phyloP scores from a whole-genome alignment of 2,113 vertebrate genomes.

The Gavialis gangeticus region DNA sequence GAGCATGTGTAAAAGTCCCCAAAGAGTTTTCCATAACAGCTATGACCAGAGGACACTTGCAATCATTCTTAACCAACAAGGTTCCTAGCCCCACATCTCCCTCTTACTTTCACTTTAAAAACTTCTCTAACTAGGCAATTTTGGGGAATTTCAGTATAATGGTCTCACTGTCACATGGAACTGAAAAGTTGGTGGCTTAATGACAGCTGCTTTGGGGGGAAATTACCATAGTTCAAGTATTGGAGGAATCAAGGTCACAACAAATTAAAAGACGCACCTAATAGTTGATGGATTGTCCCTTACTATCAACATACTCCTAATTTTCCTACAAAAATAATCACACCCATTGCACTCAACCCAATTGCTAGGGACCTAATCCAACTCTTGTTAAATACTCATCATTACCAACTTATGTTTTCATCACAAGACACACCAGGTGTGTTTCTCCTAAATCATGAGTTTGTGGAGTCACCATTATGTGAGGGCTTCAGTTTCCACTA shows the following conservation, averaged over 20 bases:
- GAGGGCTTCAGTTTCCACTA: neutral
- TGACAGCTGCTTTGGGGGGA: constrained; percentile 30
- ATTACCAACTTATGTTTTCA: neutral
- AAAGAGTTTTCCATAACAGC: neutral
- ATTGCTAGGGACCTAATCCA: neutral
- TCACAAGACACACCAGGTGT: neutral
- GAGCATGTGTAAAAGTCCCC: too few species aligned
- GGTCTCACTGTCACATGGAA: neutral
- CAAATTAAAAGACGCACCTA: constrained; percentile 27
- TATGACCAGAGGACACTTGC: neutral
- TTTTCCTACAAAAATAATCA: neutral
- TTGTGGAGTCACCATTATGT: rapidly evolving
- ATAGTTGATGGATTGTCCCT: neutral
- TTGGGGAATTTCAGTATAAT: neutral
- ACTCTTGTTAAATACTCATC: neutral
- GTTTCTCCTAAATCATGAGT: neutral
- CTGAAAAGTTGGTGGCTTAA: constrained; percentile 22
- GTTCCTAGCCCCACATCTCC: neutral
- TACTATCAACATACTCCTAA: constrained; percentile 22
- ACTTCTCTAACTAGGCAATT: neutral
- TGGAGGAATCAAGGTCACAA: neutral
- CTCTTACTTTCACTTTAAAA: neutral
- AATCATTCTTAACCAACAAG: neutral
- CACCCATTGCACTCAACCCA: too few species aligned
- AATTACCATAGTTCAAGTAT: constrained; percentile 25